phyloP scores from a whole-genome alignment of 2,888 invertebrate genomes.

The Meteorus cinctellus region DNA sequence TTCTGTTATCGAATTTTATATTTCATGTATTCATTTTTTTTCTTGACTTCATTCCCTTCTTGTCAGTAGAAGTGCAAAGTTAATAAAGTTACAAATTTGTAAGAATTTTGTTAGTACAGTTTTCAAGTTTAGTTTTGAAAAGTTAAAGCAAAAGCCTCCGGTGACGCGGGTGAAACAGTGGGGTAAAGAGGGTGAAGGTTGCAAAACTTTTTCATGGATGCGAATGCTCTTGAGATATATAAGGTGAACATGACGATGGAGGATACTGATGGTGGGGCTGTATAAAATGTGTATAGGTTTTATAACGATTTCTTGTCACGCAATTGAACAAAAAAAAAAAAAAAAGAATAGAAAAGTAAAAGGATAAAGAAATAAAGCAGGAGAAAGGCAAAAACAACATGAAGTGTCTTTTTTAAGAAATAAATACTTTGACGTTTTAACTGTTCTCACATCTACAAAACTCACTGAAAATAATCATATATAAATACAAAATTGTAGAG shows the following conservation, averaged over 20 bases:
- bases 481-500: not conserved
- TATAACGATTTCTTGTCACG: slow-evolving; percentile 22
- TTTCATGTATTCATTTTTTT: not conserved
- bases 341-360: not conserved
- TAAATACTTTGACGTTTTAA: not conserved
- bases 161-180: not conserved
- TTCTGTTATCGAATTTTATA: not conserved
- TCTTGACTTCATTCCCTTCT: not conserved
- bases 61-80: slow-evolving; percentile 3
- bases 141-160: slow-evolving; percentile 51
- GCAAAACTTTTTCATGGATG: slow-evolving; percentile 1
- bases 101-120: slow-evolving; percentile 53
- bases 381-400: slow-evolving; percentile 21
- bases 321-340: not conserved
- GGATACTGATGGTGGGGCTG: not conserved
- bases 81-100: slow-evolving; percentile 59
- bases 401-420: slow-evolving; percentile 3
- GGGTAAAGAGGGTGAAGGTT: not conserved
- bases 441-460: not conserved
- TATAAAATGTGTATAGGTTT: slow-evolving; percentile 2
- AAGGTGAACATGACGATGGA: slow-evolving; percentile 3
- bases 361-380: not conserved
- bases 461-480: not conserved
- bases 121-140: slow-evolving; percentile 44
- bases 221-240: slow-evolving; percentile 18